Base-by-base conservation (phyloP, 2,797 vertebrate genomes). In the Masticophis lateralis region DNA sequence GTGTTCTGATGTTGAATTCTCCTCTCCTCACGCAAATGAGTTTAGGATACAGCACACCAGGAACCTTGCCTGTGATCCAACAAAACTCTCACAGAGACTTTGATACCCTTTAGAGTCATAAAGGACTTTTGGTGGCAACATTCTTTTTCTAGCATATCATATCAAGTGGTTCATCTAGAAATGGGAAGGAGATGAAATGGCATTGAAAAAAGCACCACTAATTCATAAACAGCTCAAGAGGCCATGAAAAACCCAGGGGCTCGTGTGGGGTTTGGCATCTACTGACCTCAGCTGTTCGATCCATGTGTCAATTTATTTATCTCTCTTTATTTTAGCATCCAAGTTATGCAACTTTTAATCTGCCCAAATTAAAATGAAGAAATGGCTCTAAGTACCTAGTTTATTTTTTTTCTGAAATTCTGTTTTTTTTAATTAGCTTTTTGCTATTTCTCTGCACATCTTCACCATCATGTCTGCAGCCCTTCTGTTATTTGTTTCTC, bases 351-450 rank as follows among this genome's bases (percentile, higher is more conserved):
- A 20, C 0, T 0, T 61, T 83, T 86, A 60, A 86, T 0, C 0
- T 5, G 87, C 12, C 28, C 12, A 4, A 11, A 93, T 90, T 69
- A 60, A 92, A 94, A 92, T 87, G 86, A 56, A 92, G 60, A 56
- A 11, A 37, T 2, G 56, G 25, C 55, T 92, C 66, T 43, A 93
- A 91, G 60, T 92, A 3, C 13, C n/a, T n/a, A 94, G 91, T 86
- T 92, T 79, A 53, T 91, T 92, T 90, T 79, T 94, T 94, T 93
- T 32, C 92, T 69, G 88, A 28, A n/a, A 63, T 93, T 79, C 69
- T 94, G 37, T 37, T 86, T 88, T 94, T 86, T 87, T 83, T 43
- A 93, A 95, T 59, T 89, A 37, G n/a, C 66, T 95, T 95, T 96
- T 93, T n/a, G 28, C 27, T 32, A 37, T 92, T 88, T 88, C 93